Conservation (phyloP, 2,888 invertebrate species). For the Liopterus haemorrhoidalis region DNA sequence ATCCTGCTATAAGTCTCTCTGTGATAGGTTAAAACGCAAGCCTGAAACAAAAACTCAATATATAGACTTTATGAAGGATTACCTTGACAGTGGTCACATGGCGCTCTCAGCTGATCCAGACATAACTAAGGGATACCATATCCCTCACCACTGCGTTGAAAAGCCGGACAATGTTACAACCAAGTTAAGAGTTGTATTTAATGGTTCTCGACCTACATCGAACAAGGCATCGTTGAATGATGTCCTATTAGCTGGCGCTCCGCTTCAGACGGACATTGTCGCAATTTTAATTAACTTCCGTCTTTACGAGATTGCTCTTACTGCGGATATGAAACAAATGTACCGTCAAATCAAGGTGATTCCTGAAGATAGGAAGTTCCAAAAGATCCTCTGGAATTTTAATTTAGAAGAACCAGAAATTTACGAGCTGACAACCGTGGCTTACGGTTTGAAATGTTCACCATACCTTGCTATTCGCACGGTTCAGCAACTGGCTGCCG, state of each 20-base stretch:
- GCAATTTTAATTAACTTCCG: constrained; percentile 14
- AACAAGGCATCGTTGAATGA: neutral
- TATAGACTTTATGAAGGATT: neutral
- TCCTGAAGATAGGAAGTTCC: constrained; percentile 21
- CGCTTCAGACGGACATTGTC: constrained; percentile 9
- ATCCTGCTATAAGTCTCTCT: neutral
- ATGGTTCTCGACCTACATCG: neutral
- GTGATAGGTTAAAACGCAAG: neutral
- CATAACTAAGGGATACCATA: too few relatives aligned
- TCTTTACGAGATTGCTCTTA: constrained; percentile 8
- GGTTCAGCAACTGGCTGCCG: constrained; percentile 6
- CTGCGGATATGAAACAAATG: constrained; percentile 24
- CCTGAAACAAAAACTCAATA: neutral
- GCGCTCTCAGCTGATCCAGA: too few relatives aligned
- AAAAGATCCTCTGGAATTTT: constrained; percentile 16
- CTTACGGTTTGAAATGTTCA: constrained; percentile 6
- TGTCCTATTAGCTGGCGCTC: constrained; percentile 9
- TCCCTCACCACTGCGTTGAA: too few relatives aligned
- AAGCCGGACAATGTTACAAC: too few relatives aligned
- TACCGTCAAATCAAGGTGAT: constrained; percentile 25
- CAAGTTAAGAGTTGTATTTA: too few relatives aligned
- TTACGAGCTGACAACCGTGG: constrained; percentile 8
- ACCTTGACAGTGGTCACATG: neutral
- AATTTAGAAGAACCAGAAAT: neutral
- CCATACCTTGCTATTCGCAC: constrained; percentile 14